Evolutionary conservation across 2,888 invertebrate species (phyloP), one percentile per base, ranked within the genome.

Genomic region (Villa cingulata): DNA sequence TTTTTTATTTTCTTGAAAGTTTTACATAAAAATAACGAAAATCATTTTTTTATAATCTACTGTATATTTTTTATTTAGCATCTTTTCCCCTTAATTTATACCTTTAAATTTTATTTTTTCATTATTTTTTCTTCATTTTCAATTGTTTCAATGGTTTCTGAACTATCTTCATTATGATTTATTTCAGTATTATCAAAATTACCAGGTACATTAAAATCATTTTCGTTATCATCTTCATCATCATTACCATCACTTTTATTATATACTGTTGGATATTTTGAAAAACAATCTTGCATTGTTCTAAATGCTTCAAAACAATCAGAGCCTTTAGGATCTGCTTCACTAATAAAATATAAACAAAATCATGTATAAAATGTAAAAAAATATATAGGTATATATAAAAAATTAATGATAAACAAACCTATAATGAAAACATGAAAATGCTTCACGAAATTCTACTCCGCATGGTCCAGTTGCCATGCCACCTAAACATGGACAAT

Each of bases 381-480:
- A 27, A 23, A 36, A 42, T 18, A 10, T 34, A 34, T 34, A 10
- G 5, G 15, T 10, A 34, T 2, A 14, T 15, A 14, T 34, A 34
- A 34, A 10, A 14, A 6, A 23, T 23, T 23, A 23, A 23, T 17
- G 17, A 42, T 15, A 32, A 32, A 10, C 7, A 36, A 36, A 75
- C 77, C 79, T 79, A 59, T 89, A 86, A 65, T 95, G 94, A 66
- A 95, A 95, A 69, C 96, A 96, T 29, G 88, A 83, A 68, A 96
- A 94, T 3, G 95, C 92, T 56, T 91, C 86, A 38, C 95, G 74
- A 70, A 96, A 96, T 66, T 91, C 85, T 15, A 84, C 76, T 1
- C 92, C 95, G 66, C 96, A 96, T 1, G 96, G 95, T 0, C 96
- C 95, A 0, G 90, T 89, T 6, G 94, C 90, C 88, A 95, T 94